phyloP scores from a whole-genome alignment of 2,113 vertebrate species.

The Chloebia gouldiae region DNA sequence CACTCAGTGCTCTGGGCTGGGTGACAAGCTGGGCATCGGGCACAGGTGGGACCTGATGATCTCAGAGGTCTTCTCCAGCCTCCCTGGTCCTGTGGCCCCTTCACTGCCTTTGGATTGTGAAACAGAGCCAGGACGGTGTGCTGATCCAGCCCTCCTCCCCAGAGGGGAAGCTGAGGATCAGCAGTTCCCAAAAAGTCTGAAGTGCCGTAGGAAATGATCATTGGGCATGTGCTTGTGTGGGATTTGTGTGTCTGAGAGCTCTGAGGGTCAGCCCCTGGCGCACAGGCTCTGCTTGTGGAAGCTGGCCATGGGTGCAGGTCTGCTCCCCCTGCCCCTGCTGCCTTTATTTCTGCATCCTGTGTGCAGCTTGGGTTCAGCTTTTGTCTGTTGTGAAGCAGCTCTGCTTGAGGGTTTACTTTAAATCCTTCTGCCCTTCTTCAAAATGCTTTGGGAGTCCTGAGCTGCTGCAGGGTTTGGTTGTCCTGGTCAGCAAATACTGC shows the following conservation, averaged over 20 bases:
- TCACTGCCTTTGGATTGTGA: rapidly evolving
- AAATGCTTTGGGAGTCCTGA: not conserved
- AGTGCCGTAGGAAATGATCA: rapidly evolving
- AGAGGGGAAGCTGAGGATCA: not conserved
- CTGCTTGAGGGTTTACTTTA: not conserved
- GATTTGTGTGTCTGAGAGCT: not conserved
- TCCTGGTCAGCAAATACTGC: not conserved
- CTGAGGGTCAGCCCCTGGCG: not conserved
- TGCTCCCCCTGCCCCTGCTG: not conserved
- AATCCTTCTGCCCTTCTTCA: not conserved
- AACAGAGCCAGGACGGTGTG: rapidly evolving
- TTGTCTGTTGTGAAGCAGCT: not conserved
- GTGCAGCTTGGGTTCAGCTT: not conserved
- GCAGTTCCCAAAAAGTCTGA: not conserved
- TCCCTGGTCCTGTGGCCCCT: rapidly evolving
- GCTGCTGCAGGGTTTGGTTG: not conserved
- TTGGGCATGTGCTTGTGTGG: rapidly evolving
- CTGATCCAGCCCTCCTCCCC: not conserved
- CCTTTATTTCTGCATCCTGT: not conserved
- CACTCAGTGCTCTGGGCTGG: not conserved
- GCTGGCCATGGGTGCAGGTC: not conserved
- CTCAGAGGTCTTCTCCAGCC: not conserved
- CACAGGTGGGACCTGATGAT: not conserved
- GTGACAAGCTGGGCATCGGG: rapidly evolving
- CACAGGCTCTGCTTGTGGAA: rapidly evolving